Evolutionary conservation across 2,113 vertebrate genomes (phyloP), one percentile per base, ranked within the genome.

Genomic region (Paracanthobrama guichenoti): DNA sequence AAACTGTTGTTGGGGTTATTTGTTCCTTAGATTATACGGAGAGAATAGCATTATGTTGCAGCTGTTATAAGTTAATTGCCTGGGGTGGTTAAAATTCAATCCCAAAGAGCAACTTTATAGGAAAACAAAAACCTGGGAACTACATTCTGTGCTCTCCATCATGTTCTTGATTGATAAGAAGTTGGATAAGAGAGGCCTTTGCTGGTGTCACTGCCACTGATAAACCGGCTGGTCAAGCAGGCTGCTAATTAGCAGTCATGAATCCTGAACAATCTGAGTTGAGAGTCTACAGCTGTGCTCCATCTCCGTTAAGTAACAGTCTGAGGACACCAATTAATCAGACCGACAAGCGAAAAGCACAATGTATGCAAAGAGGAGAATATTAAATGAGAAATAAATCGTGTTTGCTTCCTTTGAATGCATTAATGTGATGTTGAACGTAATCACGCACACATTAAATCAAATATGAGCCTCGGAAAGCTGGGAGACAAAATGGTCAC

Each of bases 341-440:
- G 50, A 85, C 84, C 71, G 86, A 89, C 88, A 81, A 88, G 87
- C 71, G 82, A 88, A 80, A 81, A 89, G 86, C 88, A 90, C 82
- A 87, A 89, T 90, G 87, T 83, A 91, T 87, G 86, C 84, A 91
- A 91, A 90, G 89, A 76, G 24, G 26, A 81, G 79, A 75, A 86
- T 88, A 92, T 90, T 91, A 87, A 87, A 71, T 60, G 62, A 11
- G 20, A n/a, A 59, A 89, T 88, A 88, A 90, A 89, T 86, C 50
- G 50, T 83, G 81, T 72, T 79, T 62, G 74, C 71, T 75, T 77
- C 64, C 84, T 77, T 78, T 74, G 85, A 88, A 86, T 84, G 87
- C 46, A 88, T 86, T 90, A 85, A 88, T 82, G 85, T 12, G 77
- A 81, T 64, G 87, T 82, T 73, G 86, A 91, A 86, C 82, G 87